phyloP scores from a whole-genome alignment of 2,113 vertebrate species.

The Carettochelys insculpta region DNA sequence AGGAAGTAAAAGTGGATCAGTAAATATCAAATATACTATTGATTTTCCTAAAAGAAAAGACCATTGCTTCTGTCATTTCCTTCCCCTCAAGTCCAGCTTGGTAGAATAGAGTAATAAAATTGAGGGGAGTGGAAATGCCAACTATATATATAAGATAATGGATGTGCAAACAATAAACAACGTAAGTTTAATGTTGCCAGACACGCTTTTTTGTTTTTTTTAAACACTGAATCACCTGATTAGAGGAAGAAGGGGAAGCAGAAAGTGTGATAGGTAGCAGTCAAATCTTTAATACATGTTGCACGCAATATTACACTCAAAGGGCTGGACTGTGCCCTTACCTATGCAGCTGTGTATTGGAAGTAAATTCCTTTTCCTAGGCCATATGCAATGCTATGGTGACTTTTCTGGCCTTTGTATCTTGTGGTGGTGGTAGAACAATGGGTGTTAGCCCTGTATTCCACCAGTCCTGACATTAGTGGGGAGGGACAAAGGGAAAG shows the following conservation, averaged over 20 bases:
- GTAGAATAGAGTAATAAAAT: background rate
- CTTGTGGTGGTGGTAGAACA: background rate
- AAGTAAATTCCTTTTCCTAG: background rate
- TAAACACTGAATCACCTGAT: background rate
- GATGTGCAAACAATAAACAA: background rate
- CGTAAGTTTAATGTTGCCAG: background rate
- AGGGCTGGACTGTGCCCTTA: background rate
- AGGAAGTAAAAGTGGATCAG: conserved; percentile 6
- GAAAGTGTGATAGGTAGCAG: background rate
- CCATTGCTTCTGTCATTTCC: background rate
- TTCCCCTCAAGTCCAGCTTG: background rate
- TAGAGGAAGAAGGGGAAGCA: background rate
- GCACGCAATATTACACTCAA: background rate
- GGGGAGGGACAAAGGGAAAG: no score
- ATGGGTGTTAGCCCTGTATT: background rate
- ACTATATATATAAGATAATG: background rate
- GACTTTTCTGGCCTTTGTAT: background rate
- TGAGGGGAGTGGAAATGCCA: background rate
- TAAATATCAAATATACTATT: background rate
- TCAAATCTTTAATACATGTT: background rate
- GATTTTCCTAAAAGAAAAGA: background rate
- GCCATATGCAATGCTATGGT: background rate
- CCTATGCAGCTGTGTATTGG: background rate
- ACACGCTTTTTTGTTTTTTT: background rate
- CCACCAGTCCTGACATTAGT: background rate